Evolutionary conservation across 2,888 invertebrate genomes (phyloP).

Genomic region (Dryadula phaetusa): DNA sequence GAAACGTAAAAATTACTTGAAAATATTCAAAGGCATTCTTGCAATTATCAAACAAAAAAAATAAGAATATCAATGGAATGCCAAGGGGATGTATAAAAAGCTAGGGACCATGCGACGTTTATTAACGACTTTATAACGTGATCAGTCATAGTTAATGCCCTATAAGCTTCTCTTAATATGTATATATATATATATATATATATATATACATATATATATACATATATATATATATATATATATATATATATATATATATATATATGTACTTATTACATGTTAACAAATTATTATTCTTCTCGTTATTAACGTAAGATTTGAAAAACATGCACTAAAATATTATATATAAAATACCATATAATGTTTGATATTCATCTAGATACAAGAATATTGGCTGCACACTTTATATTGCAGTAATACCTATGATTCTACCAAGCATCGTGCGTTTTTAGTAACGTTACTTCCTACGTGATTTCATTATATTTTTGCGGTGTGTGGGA

Average conservation of each 20-base stretch:
- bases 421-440: constrained; percentile 28
- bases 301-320: too few relatives aligned
- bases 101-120: constrained; percentile 59
- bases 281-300: too few relatives aligned
- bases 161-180: too few relatives aligned
- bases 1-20: background rate
- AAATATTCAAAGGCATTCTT: constrained; percentile 19
- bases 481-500: constrained; percentile 65
- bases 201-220: too few relatives aligned
- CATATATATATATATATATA: too few relatives aligned
- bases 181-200: too few relatives aligned
- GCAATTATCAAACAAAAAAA: constrained; percentile 54
- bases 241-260: too few relatives aligned
- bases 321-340: too few relatives aligned
- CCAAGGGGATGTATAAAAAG: constrained; percentile 46
- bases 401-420: constrained; percentile 16
- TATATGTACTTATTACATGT: too few relatives aligned
- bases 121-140: constrained; percentile 62
- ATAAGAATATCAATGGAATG: constrained; percentile 45
- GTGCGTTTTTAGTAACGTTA: constrained; percentile 47
- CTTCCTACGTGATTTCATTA: constrained; percentile 60
- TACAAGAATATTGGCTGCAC: constrained; percentile 4
- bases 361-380: background rate
- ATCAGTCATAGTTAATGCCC: too few relatives aligned
- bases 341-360: background rate